Percentiles rank a stretch among this genome's conserved stretches.
Conservation (phyloP, 53 echinoderm and acorn worm genomes). For the Astropecten irregularis region DNA sequence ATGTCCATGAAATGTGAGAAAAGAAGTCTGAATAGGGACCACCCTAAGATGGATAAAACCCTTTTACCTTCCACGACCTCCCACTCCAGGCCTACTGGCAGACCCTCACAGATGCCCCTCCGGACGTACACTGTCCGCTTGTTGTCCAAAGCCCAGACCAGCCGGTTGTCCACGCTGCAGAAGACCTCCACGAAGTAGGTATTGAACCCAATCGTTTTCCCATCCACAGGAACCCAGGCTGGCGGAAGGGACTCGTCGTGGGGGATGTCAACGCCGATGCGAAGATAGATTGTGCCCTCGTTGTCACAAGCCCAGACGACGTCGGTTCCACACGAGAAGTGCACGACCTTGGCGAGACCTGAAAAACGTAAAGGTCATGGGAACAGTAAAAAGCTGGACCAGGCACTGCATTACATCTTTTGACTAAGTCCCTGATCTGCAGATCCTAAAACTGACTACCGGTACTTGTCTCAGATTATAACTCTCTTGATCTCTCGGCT, state of each 20-base stretch:
- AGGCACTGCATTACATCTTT: no score
- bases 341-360: slow-evolving; percentile 73
- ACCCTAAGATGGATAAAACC: no score
- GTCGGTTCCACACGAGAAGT: slow-evolving; percentile 83
- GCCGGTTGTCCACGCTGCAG: slow-evolving; percentile 66
- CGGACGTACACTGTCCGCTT: slow-evolving; percentile 84
- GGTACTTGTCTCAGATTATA: no score
- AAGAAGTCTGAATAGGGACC: no score
- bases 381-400: no score
- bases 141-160: slow-evolving; percentile 94
- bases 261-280: slow-evolving; percentile 81
- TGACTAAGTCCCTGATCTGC: no score
- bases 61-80: slow-evolving; percentile 86
- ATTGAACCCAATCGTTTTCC: slow-evolving; percentile 54
- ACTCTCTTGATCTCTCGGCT: no score
- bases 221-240: slow-evolving; percentile 90
- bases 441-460: no score
- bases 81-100: slow-evolving; percentile 89
- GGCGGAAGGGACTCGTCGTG: slow-evolving; percentile 71
- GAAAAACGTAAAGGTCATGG: background rate
- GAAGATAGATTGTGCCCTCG: slow-evolving; percentile 75
- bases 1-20: no score
- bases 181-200: slow-evolving; percentile 77
- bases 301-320: slow-evolving; percentile 88
- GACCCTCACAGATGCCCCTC: slow-evolving; percentile 70